Evolutionary conservation across 2,113 vertebrate species (phyloP).

Genomic region (Eublepharis macularius): DNA sequence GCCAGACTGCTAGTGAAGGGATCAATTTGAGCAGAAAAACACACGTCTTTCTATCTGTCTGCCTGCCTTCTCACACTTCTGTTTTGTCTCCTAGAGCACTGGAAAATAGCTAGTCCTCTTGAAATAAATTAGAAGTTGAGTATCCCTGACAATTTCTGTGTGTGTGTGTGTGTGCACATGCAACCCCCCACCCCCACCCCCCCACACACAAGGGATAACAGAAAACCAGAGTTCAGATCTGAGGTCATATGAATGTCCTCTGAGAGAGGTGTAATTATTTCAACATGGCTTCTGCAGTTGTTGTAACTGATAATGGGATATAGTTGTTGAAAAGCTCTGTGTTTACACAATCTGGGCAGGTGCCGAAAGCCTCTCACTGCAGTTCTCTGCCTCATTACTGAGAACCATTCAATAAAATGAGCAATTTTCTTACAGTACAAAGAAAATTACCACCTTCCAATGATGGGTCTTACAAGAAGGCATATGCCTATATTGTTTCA

Average conservation of each 20-base stretch:
- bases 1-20: not conserved
- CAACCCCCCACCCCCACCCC: too few species aligned
- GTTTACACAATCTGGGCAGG: conserved; percentile 17
- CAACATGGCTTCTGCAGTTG: not conserved
- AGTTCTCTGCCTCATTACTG: conserved; percentile 14
- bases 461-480: not conserved
- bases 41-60: not conserved
- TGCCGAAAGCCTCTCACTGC: not conserved
- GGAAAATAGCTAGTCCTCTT: not conserved
- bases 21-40: not conserved
- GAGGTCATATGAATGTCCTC: not conserved
- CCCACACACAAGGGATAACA: too few species aligned
- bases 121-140: not conserved
- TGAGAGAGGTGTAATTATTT: not conserved
- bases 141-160: too few species aligned
- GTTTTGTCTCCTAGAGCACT: too few species aligned
- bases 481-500: not conserved
- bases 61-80: too few species aligned
- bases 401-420: conserved; percentile 14
- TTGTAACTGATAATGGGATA: not conserved
- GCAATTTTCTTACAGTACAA: conserved; percentile 5
- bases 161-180: too few species aligned
- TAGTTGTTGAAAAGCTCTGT: not conserved
- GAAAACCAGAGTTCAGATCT: not conserved
- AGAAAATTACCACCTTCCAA: conserved; percentile 33